Conservation (phyloP, 1,140 invertebrate species). For the Brachionus rubens region DNA sequence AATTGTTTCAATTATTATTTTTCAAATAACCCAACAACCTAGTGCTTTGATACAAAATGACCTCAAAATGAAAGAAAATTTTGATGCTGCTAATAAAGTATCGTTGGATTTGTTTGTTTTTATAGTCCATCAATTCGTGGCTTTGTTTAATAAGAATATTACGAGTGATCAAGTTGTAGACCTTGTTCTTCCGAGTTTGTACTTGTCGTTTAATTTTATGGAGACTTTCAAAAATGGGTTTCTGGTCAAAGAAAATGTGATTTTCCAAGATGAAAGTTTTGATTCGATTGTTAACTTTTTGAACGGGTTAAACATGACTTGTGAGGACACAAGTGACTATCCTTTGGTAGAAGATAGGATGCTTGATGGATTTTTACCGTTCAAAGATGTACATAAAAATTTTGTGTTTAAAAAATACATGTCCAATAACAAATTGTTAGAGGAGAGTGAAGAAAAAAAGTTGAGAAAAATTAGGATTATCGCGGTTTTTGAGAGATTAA, state of each 20-base stretch:
- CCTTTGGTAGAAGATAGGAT: conserved; percentile 12
- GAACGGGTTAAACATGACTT: background rate
- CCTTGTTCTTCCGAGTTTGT: background rate
- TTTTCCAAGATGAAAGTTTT: background rate
- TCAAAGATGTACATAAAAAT: conserved; percentile 13
- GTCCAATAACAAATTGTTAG: background rate
- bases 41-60: background rate
- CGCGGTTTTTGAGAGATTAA: background rate
- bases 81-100: background rate
- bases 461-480: conserved; percentile 18
- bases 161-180: too few relatives aligned
- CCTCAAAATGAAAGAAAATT: conserved; percentile 7
- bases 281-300: background rate
- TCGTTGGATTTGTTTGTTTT: background rate
- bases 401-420: conserved; percentile 22
- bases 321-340: too few relatives aligned
- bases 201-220: background rate
- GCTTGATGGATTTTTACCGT: conserved; percentile 34
- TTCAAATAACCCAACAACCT: background rate
- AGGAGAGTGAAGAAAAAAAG: background rate
- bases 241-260: background rate
- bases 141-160: background rate
- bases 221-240: background rate
- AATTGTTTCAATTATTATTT: conserved; percentile 5
- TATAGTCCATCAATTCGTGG: background rate